Percentiles rank a stretch among this genome's conserved stretches.
phyloP scores from a whole-genome alignment of 2,113 vertebrate species.

The Cervus canadensis region DNA sequence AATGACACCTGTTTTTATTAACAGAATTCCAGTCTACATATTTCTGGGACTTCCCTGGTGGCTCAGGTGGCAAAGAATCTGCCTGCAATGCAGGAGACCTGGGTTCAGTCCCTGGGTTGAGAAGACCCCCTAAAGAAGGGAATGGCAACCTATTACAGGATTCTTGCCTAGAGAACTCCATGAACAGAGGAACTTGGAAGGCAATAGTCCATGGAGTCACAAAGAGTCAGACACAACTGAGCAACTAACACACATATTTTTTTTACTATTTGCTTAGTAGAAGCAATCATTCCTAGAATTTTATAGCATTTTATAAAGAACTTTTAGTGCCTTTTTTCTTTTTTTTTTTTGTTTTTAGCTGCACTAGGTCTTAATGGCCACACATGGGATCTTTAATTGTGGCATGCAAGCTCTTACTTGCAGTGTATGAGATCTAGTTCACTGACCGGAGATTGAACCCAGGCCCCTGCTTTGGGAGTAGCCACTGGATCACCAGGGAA shows the following conservation, averaged over 20 bases:
- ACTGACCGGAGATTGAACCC: not conserved
- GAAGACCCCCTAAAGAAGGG: not conserved
- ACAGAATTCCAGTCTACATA: not conserved
- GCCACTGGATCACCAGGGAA: not conserved
- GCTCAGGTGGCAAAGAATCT: not conserved
- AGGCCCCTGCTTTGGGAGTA: not conserved
- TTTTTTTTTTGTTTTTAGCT: not conserved
- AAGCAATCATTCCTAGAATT: not conserved
- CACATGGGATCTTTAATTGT: not conserved
- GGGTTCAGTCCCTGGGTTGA: not conserved
- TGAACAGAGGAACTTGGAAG: not conserved
- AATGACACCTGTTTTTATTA: not conserved
- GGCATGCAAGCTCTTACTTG: not conserved
- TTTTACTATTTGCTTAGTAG: not conserved
- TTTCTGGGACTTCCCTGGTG: not conserved
- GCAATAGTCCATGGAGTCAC: not conserved
- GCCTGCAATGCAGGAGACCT: not conserved
- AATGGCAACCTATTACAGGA: not conserved
- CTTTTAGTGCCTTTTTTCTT: not conserved
- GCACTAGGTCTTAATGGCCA: not conserved
- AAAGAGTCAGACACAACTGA: not conserved
- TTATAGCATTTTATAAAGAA: not conserved
- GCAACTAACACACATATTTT: not conserved
- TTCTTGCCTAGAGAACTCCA: not conserved
- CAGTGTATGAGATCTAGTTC: not conserved